Conservation (phyloP, 2,888 invertebrate species). For the Cheilosia grossa region DNA sequence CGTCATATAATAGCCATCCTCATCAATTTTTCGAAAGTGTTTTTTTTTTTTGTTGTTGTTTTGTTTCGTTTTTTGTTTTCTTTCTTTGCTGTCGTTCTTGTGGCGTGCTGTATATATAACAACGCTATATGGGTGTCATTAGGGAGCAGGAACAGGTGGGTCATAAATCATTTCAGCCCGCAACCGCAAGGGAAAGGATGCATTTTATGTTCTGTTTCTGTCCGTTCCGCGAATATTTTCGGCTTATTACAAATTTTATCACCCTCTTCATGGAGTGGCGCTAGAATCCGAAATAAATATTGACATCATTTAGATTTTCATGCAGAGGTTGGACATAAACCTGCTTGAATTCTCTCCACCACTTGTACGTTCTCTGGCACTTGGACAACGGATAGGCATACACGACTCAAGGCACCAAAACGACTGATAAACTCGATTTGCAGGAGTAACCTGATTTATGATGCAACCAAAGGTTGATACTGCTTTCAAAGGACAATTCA, state of each 20-base stretch:
- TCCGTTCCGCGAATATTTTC: not conserved
- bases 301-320: no score
- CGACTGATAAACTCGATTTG: no score
- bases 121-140: not conserved
- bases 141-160: constrained; percentile 17
- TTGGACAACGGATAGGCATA: no score
- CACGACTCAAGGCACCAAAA: no score
- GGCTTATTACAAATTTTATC: not conserved
- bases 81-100: constrained; percentile 2
- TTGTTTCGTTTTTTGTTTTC: not conserved
- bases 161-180: constrained; percentile 1
- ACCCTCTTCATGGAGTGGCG: not conserved
- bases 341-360: no score
- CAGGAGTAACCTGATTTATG: no score
- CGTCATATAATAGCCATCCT: constrained; percentile 5
- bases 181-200: not conserved
- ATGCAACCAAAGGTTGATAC: no score
- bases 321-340: no score
- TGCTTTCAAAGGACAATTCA: not conserved
- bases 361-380: no score
- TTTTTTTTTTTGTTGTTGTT: not conserved
- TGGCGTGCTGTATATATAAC: not conserved
- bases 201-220: not conserved
- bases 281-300: no score
- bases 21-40: constrained; percentile 5